phyloP scores from a whole-genome alignment of 2,797 vertebrate genomes.

The Psittacula derbiana region DNA sequence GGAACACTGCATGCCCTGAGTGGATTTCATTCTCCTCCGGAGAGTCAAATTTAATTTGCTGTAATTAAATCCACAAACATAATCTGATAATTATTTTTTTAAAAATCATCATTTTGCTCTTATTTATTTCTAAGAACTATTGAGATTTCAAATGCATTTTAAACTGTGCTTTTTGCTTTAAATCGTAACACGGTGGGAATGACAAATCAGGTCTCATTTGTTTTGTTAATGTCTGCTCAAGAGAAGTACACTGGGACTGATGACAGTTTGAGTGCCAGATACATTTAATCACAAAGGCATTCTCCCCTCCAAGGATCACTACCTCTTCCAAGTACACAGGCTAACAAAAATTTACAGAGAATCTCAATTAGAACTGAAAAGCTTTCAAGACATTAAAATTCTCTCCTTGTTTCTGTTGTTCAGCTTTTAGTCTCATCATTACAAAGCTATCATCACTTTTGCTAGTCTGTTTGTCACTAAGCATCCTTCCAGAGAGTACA shows the following conservation, averaged over 20 bases:
- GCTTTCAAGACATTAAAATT: neutral
- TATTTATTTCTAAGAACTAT: neutral
- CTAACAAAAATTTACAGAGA: neutral
- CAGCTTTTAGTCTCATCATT: neutral
- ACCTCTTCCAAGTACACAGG: neutral
- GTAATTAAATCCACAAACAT: neutral
- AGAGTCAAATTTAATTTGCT: neutral
- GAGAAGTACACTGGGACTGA: neutral
- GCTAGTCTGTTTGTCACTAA: neutral
- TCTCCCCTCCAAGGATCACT: neutral
- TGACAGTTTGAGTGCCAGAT: neutral
- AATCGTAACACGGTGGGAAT: neutral
- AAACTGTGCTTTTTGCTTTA: neutral
- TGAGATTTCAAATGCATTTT: neutral
- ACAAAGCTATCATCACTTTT: neutral
- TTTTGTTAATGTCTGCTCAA: neutral
- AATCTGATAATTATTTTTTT: neutral
- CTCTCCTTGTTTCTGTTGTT: neutral
- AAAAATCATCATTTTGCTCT: neutral
- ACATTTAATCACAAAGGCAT: neutral
- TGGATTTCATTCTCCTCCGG: neutral
- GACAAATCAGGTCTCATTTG: neutral
- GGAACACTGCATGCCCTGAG: neutral
- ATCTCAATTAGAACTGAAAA: neutral
- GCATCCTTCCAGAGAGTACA: neutral